Conservation (phyloP, 2,797 vertebrate species). For the Oryzias dopingdopingensis region DNA sequence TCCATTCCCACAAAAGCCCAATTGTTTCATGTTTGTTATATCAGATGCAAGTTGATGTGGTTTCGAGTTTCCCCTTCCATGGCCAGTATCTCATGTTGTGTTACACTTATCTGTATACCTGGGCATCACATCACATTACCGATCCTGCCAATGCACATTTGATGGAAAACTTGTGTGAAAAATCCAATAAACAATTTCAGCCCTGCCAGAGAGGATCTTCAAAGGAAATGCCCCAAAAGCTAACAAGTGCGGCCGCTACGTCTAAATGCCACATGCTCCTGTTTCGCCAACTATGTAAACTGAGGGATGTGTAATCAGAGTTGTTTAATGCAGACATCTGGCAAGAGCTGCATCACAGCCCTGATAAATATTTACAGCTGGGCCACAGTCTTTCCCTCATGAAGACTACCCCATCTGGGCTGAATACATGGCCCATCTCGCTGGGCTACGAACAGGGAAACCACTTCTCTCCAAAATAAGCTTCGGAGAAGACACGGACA, state of each 20-base stretch:
- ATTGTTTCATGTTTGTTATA: constrained; percentile 3
- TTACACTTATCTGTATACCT: constrained; percentile 60
- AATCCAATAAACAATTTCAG: constrained; percentile 67
- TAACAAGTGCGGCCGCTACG: constrained; percentile 73
- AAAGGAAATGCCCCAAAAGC: constrained; percentile 65
- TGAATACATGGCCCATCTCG: constrained; percentile 67
- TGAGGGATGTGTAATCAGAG: constrained; percentile 83
- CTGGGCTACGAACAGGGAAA: constrained; percentile 59
- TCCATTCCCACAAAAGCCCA: constrained; percentile 6
- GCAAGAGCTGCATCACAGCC: constrained; percentile 74
- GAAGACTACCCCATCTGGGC: constrained; percentile 77
- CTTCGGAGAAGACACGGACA: constrained; percentile 40
- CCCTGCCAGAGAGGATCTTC: constrained; percentile 56
- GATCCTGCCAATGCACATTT: constrained; percentile 51
- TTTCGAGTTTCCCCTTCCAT: constrained; percentile 13
- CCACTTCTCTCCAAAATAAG: constrained; percentile 66
- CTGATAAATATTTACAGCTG: constrained; percentile 82
- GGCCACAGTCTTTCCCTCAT: constrained; percentile 76
- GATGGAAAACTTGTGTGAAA: constrained; percentile 66
- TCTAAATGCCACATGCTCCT: constrained; percentile 79
- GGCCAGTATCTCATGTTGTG: constrained; percentile 19
- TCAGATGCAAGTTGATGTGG: constrained; percentile 11
- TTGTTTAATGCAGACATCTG: constrained; percentile 84
- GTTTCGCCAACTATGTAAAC: constrained; percentile 83
- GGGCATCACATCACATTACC: constrained; percentile 48